Evolutionary conservation across 1,140 invertebrate species (phyloP).

Genomic region (Yoshiicerus persimilis): DNA sequence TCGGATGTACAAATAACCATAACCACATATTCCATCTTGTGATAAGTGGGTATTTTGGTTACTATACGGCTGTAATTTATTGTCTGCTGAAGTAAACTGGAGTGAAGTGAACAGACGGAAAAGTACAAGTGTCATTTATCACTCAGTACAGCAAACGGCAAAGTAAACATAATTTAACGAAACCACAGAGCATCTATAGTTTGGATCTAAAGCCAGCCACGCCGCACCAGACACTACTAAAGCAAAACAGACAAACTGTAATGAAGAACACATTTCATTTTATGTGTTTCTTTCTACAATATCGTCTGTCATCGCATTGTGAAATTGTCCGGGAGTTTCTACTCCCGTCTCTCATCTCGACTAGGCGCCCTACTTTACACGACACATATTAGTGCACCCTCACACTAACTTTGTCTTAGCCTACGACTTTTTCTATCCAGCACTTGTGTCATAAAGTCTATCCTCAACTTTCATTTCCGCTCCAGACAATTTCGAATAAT

Average conservation of each 20-base stretch:
- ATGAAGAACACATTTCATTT: not conserved
- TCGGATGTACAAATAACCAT: not conserved
- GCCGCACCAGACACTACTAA: not conserved
- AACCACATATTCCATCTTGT: not conserved
- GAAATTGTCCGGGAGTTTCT: not conserved
- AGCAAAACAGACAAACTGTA: not conserved
- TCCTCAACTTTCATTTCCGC: not conserved
- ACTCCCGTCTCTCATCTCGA: not conserved
- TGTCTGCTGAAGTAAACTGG: not conserved
- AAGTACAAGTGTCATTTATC: not conserved
- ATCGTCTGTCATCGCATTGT: not conserved
- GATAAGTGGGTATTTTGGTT: not conserved
- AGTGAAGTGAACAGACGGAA: not conserved
- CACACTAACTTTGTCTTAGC: not conserved
- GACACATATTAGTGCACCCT: not conserved
- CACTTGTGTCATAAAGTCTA: not conserved
- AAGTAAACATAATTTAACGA: not conserved
- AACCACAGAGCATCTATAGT: not conserved
- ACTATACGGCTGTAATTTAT: not conserved
- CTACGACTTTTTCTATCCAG: not conserved
- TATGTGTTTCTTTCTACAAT: not conserved
- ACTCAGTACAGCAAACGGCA: not conserved
- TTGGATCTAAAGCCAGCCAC: not conserved
- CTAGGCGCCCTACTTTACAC: too few species aligned
- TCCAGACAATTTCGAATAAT: not conserved